Evolutionary conservation across 2,113 vertebrate genomes (phyloP).

Genomic region (Dissostichus mawsoni): DNA sequence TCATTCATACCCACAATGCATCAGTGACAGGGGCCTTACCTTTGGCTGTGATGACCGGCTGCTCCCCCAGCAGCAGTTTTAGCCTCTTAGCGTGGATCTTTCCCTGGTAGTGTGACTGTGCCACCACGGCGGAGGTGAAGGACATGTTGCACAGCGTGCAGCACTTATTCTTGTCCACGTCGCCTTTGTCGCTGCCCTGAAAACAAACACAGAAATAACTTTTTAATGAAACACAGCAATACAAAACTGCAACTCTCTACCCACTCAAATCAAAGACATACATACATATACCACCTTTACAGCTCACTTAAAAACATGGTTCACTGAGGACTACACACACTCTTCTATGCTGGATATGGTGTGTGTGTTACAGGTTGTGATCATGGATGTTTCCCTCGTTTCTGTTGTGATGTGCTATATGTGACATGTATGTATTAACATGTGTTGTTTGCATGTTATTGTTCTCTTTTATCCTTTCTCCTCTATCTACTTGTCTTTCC

Average conservation of each 20-base stretch:
- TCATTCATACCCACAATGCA: constrained; percentile 27
- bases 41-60: constrained; percentile 88
- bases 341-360: no score
- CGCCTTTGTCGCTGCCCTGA: constrained; percentile 89
- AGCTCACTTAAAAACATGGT: no score
- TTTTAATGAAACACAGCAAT: constrained; percentile 9
- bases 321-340: no score
- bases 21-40: constrained; percentile 79
- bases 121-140: constrained; percentile 96
- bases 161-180: constrained; percentile 97
- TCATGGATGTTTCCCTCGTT: no score
- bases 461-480: no score
- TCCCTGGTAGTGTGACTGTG: constrained; percentile 96
- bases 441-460: no score
- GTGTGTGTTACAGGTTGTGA: no score
- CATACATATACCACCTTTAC: no score
- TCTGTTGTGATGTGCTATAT: no score
- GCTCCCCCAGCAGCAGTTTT: constrained; percentile 94
- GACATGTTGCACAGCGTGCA: constrained; percentile 98
- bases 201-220: constrained; percentile 32
- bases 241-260: background rate
- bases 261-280: no score
- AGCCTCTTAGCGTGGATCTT: constrained; percentile 98
- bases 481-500: no score
- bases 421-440: no score